These are phyloP conservation scores for Lutjanus erythropterus DNA, from an alignment of 2,113 vertebrate species.

Conservation along the genomic window DNA sequence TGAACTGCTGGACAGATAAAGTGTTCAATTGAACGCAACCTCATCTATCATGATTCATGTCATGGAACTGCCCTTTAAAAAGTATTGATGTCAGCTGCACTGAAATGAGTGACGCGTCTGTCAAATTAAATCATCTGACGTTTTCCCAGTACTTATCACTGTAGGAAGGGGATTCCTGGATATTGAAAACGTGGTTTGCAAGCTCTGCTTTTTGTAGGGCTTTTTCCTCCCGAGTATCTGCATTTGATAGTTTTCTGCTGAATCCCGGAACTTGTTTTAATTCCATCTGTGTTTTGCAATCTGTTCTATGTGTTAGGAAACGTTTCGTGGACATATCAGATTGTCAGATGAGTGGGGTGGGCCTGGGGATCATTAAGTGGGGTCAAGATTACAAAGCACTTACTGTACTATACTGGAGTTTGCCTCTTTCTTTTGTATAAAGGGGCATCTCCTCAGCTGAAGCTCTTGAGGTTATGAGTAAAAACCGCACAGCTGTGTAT, in stretches of 20 bases:
- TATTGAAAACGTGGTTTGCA: constrained; percentile 36
- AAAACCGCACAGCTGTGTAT: constrained; percentile 82
- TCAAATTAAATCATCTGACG: constrained; percentile 42
- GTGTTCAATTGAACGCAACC: constrained; percentile 47
- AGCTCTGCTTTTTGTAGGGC: constrained; percentile 35
- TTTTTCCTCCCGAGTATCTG: constrained; percentile 18
- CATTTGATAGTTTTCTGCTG: constrained; percentile 58
- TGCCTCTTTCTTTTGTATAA: constrained; percentile 68
- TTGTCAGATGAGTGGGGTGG: constrained; percentile 51
- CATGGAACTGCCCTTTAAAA: constrained; percentile 70
- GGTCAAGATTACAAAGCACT: constrained; percentile 84
- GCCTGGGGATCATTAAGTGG: constrained; percentile 59
- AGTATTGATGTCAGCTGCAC: constrained; percentile 64
- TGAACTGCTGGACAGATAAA: constrained; percentile 74
- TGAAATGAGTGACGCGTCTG: constrained; percentile 27
- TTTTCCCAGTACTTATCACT: constrained; percentile 32
- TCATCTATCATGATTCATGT: constrained; percentile 46
- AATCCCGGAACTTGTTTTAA: constrained; percentile 62
- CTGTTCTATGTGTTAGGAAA: constrained; percentile 56
- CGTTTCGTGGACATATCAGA: constrained; percentile 73
- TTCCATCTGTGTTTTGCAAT: constrained; percentile 53
- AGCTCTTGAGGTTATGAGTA: constrained; percentile 80
- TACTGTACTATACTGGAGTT: constrained; percentile 78
- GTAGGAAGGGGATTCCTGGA: constrained; percentile 51
- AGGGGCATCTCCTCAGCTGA: constrained; percentile 68